phyloP scores from a whole-genome alignment of 2,113 vertebrate genomes.

The Zingel zingel region DNA sequence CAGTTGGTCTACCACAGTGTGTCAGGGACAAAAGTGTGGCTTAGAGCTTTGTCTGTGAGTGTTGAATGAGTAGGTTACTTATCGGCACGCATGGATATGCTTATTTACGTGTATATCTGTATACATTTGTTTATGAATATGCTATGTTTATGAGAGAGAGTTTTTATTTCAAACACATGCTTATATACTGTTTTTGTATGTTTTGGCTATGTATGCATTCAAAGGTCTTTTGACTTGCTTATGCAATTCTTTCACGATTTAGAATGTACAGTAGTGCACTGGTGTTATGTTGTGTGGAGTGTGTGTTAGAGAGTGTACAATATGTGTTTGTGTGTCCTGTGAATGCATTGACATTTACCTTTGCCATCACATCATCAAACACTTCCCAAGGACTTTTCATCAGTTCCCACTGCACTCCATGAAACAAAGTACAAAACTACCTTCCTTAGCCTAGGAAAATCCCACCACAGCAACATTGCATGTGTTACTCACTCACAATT shows the following conservation, averaged over 20 bases:
- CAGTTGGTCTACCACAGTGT: constrained; percentile 30
- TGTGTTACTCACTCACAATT: constrained; percentile 13
- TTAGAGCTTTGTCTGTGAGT: constrained; percentile 7
- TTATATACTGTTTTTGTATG: not conserved
- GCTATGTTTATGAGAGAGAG: not conserved
- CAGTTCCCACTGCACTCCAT: constrained; percentile 3
- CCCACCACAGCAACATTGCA: constrained; percentile 17
- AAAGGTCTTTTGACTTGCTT: constrained; percentile 12
- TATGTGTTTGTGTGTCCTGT: constrained; percentile 61
- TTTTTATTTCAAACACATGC: constrained; percentile 6
- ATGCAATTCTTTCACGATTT: constrained; percentile 7
- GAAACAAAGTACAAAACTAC: constrained; percentile 35
- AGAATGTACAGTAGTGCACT: constrained; percentile 3
- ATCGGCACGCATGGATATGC: not conserved
- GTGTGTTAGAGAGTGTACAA: not conserved
- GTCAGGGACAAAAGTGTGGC: constrained; percentile 21
- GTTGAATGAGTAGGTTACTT: not conserved
- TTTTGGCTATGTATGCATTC: constrained; percentile 5
- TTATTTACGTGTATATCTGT: not conserved
- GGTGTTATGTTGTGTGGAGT: not conserved
- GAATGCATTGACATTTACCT: constrained; percentile 95
- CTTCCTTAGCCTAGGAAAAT: constrained; percentile 43
- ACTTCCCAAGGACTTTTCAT: constrained; percentile 81
- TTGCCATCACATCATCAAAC: constrained; percentile 89
- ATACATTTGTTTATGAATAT: constrained; percentile 14